A percentile compares a stretch with the other conserved stretches of the same genome.
These are phyloP conservation scores for Hemitrygon akajei DNA, from an alignment of 2,797 vertebrate genomes.

Conservation along the genomic window DNA sequence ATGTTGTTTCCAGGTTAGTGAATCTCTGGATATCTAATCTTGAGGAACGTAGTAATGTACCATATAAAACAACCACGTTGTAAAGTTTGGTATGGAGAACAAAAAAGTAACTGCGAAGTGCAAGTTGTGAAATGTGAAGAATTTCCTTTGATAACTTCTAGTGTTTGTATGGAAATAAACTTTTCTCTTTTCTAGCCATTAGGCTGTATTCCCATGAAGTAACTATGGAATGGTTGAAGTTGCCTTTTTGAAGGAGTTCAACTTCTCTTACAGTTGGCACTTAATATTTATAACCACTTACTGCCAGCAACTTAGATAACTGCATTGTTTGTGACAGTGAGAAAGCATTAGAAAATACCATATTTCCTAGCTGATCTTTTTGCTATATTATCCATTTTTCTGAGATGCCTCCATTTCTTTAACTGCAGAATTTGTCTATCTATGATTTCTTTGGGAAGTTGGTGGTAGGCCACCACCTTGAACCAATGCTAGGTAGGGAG, in stretches of 20 bases:
- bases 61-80: background rate
- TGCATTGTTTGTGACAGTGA: background rate
- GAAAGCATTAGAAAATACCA: background rate
- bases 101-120: background rate
- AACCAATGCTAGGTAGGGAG: no score
- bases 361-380: background rate
- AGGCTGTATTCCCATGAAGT: background rate
- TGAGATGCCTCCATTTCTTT: background rate
- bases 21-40: background rate
- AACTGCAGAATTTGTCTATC: background rate
- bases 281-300: background rate
- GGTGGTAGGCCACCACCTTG: no score
- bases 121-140: no score
- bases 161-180: background rate
- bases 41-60: background rate
- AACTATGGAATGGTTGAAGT: background rate
- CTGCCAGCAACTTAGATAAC: background rate
- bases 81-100: background rate
- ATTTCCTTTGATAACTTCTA: background rate
- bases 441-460: background rate
- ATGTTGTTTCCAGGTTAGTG: constrained; percentile 6
- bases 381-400: background rate
- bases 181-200: background rate
- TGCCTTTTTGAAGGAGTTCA: no score
- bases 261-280: no score